Conservation (phyloP, 2,888 invertebrate genomes). For the Adelognathus sp. region DNA sequence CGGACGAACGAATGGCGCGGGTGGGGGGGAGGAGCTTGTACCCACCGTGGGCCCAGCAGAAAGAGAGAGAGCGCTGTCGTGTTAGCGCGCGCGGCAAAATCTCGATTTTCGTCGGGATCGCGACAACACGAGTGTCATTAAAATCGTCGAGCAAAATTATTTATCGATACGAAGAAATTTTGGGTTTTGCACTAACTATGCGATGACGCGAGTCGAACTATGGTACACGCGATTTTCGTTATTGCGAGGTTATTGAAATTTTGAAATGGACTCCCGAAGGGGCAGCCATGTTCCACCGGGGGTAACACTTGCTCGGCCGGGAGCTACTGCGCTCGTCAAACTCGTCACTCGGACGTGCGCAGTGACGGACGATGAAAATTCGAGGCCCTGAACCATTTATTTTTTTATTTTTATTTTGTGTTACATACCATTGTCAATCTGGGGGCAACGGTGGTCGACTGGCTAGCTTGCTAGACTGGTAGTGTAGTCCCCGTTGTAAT, state of each 20-base stretch:
- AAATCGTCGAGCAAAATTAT: background rate
- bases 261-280: slow-evolving; percentile 70
- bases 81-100: slow-evolving; percentile 62
- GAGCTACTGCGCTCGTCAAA: slow-evolving; percentile 24
- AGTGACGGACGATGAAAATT: background rate
- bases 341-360: background rate
- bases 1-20: slow-evolving; percentile 45
- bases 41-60: slow-evolving; percentile 24
- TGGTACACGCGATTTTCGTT: slow-evolving; percentile 43
- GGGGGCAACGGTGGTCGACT: too few species aligned
- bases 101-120: slow-evolving; percentile 37
- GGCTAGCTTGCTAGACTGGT: too few species aligned
- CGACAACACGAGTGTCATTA: background rate
- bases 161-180: background rate
- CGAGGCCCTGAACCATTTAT: background rate
- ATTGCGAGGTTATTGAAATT: slow-evolving; percentile 70
- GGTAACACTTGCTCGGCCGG: slow-evolving; percentile 69
- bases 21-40: too few species aligned
- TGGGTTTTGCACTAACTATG: background rate
- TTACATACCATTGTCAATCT: background rate
- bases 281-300: slow-evolving; percentile 72
- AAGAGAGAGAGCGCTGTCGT: too few species aligned
- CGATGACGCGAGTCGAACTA: slow-evolving; percentile 10
- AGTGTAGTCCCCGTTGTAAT: too few species aligned
- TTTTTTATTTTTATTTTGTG: background rate